A percentile compares a stretch with the other conserved stretches of the same genome.
phyloP scores from a whole-genome alignment of 2,888 invertebrate genomes.

The Parnassius glacialis region DNA sequence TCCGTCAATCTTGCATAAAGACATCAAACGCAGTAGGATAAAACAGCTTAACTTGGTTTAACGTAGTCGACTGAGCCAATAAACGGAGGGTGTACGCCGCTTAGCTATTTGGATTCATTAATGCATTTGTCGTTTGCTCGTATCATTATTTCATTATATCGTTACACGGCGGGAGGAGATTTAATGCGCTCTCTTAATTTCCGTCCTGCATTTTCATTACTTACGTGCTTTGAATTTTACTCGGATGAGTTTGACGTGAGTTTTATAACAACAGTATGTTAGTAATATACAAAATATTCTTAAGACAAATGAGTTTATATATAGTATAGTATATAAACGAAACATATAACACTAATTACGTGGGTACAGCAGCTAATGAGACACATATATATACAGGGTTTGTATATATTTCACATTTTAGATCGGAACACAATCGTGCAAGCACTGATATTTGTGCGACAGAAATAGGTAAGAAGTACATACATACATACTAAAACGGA shows the following conservation, averaged over 20 bases:
- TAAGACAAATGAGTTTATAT: too few relatives aligned
- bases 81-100: constrained; percentile 39
- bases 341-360: too few relatives aligned
- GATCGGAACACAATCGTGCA: too few relatives aligned
- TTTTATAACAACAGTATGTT: background rate
- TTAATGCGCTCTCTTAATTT: constrained; percentile 47
- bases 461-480: too few relatives aligned
- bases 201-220: constrained; percentile 35
- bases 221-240: constrained; percentile 20
- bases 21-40: constrained; percentile 39
- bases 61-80: constrained; percentile 57
- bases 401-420: too few relatives aligned
- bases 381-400: too few relatives aligned
- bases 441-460: too few relatives aligned
- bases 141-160: constrained; percentile 40
- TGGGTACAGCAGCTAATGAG: too few relatives aligned
- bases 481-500: too few relatives aligned
- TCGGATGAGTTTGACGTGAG: background rate
- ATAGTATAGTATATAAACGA: too few relatives aligned
- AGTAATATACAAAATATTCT: too few relatives aligned
- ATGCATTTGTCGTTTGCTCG: constrained; percentile 64
- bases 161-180: constrained; percentile 31
- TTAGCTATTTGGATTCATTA: constrained; percentile 58
- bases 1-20: constrained; percentile 31
- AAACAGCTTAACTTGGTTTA: constrained; percentile 54